Conservation (phyloP, 2,797 vertebrate genomes). For the Lindbergichthys nudifrons region DNA sequence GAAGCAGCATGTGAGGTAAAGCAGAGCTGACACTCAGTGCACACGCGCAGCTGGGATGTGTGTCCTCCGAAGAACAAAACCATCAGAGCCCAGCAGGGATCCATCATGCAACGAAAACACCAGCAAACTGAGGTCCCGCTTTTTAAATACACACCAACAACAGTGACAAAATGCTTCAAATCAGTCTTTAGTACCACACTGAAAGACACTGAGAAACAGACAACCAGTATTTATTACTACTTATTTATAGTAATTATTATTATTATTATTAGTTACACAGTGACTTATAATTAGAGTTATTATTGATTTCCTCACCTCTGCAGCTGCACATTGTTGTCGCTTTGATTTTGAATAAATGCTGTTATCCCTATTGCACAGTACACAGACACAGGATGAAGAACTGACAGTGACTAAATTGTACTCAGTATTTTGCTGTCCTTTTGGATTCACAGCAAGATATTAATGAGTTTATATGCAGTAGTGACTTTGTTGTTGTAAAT, state of each 20-base stretch:
- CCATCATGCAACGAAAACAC: conserved; percentile 8
- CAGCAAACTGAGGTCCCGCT: background rate
- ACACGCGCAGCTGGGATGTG: conserved; percentile 47
- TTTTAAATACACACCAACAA: conserved; percentile 15
- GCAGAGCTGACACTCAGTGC: conserved; percentile 50
- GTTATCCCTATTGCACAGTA: conserved; percentile 2
- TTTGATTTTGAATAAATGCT: conserved; percentile 18
- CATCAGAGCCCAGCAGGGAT: conserved; percentile 24
- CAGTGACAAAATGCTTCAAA: background rate
- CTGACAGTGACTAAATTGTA: no score
- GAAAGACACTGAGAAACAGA: conserved; percentile 11
- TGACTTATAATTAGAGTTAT: background rate
- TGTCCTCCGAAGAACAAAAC: conserved; percentile 43
- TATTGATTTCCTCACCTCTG: conserved; percentile 33
- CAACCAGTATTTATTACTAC: conserved; percentile 30
- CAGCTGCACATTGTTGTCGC: conserved; percentile 21
- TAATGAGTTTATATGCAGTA: no score
- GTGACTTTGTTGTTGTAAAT: no score
- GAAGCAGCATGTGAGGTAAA: conserved; percentile 51
- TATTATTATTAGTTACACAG: conserved; percentile 10
- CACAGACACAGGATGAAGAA: no score
- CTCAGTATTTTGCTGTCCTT: no score
- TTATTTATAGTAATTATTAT: conserved; percentile 29
- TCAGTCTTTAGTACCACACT: background rate
- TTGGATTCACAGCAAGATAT: no score